Percentiles rank a stretch among this genome's conserved stretches.
phyloP scores from a whole-genome alignment of 2,113 vertebrate species.

The Perca flavescens region DNA sequence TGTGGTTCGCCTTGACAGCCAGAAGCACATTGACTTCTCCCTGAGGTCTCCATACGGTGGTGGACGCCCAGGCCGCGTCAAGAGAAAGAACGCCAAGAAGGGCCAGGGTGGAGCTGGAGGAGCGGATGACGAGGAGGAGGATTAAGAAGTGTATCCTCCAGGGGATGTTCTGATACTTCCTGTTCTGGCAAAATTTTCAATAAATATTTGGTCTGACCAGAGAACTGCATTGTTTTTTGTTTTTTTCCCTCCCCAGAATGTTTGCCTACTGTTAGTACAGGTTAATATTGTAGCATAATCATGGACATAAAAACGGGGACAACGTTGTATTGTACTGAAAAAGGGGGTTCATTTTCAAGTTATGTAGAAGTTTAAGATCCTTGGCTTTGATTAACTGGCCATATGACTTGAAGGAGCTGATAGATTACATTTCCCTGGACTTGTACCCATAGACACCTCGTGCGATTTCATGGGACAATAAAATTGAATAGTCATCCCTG shows the following conservation, averaged over 20 bases:
- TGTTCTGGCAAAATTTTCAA: conserved; percentile 70
- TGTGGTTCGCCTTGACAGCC: conserved; percentile 94
- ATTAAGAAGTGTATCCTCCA: conserved; percentile 80
- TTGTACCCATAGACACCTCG: too few species aligned
- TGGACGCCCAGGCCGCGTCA: conserved; percentile 92
- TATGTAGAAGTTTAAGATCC: too few species aligned
- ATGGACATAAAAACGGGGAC: too few species aligned
- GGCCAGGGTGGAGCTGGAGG: conserved; percentile 90
- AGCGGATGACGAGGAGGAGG: conserved; percentile 92
- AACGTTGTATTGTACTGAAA: too few species aligned
- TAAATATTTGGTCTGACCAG: conserved; percentile 71
- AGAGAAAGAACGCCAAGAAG: conserved; percentile 97
- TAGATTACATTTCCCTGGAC: too few species aligned
- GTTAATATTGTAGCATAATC: background rate
- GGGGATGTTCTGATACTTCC: conserved; percentile 35
- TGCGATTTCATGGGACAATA: too few species aligned
- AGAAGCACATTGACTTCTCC: conserved; percentile 97
- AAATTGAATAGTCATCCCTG: too few species aligned
- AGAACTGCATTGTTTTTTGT: background rate
- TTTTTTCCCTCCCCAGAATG: background rate
- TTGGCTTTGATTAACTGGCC: too few species aligned
- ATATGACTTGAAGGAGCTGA: too few species aligned
- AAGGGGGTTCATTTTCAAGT: background rate
- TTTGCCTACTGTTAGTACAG: background rate
- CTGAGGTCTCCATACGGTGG: conserved; percentile 93